Evolutionary conservation across 2,113 vertebrate species (phyloP).

Genomic region (Ranitomeya variabilis): DNA sequence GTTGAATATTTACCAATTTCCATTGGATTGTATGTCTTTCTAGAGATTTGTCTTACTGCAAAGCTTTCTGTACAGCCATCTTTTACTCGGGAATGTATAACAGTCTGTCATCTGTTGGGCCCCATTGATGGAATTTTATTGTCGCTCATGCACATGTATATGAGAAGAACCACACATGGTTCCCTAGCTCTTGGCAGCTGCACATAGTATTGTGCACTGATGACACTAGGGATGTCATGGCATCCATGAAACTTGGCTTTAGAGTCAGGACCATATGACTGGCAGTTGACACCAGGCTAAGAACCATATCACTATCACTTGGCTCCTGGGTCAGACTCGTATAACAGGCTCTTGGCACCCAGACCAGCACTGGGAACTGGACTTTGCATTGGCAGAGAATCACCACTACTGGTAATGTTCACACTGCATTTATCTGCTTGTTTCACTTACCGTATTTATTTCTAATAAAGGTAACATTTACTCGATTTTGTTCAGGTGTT

Average conservation of each 20-base stretch:
- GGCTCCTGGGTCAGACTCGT: neutral
- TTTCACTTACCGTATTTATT: neutral
- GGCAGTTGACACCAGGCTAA: slow-evolving; percentile 20
- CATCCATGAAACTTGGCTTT: slow-evolving; percentile 9
- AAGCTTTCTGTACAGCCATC: neutral
- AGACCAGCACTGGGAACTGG: neutral
- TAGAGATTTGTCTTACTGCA: neutral
- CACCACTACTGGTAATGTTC: neutral
- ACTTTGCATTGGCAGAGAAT: slow-evolving; percentile 11
- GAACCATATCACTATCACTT: slow-evolving; percentile 24
- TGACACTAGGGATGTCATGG: slow-evolving; percentile 1
- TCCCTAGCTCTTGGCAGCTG: neutral
- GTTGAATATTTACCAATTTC: neutral
- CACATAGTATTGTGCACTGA: neutral
- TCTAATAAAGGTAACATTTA: neutral
- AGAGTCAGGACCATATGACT: neutral
- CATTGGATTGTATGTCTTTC: neutral
- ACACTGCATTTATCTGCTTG: neutral
- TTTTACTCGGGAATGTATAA: neutral
- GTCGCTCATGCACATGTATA: neutral
- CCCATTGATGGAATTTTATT: neutral
- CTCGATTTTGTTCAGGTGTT: neutral
- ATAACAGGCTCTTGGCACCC: slow-evolving; percentile 18
- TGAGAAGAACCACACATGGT: neutral
- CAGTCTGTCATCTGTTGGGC: neutral